These are phyloP conservation scores for Mus spicilegus DNA, from an alignment of 2,113 vertebrate genomes.

Conservation along the genomic window DNA sequence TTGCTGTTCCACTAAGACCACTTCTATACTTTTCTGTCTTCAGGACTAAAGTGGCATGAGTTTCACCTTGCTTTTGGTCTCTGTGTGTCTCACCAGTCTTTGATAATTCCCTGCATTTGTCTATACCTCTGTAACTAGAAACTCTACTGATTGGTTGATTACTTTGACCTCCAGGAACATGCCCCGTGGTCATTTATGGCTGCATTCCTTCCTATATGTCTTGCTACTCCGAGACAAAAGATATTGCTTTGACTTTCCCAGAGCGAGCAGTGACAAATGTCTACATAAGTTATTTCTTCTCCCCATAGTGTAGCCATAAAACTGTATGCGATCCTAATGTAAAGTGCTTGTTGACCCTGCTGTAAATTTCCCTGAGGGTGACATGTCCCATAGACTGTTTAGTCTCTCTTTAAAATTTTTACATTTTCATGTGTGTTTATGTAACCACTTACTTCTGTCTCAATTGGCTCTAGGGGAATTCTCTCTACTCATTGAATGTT, in stretches of 20 bases:
- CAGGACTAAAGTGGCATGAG: not conserved
- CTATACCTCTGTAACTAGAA: not conserved
- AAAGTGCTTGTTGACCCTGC: constrained; percentile 39
- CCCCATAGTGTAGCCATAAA: not conserved
- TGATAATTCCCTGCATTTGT: not conserved
- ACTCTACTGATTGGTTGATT: not conserved
- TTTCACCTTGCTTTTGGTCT: not conserved
- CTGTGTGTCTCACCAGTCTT: not conserved
- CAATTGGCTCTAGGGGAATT: constrained; percentile 67
- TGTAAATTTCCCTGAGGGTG: constrained; percentile 48
- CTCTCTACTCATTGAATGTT: not conserved
- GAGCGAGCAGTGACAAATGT: not conserved
- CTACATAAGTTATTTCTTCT: not conserved
- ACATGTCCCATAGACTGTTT: not conserved
- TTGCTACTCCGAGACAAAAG: constrained; percentile 9
- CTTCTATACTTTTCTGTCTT: not conserved
- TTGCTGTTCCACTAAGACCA: not conserved
- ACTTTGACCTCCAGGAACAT: not conserved
- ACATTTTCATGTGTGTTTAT: constrained; percentile 58
- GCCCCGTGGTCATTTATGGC: not conserved
- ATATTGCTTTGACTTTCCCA: not conserved
- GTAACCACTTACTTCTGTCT: constrained; percentile 39
- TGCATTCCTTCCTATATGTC: not conserved
- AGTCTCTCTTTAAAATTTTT: constrained; percentile 45
- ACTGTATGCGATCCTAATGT: not conserved